Percentiles rank a stretch among this genome's conserved stretches.
phyloP scores from a whole-genome alignment of 1,140 invertebrate genomes.

The Conus ventricosus region DNA sequence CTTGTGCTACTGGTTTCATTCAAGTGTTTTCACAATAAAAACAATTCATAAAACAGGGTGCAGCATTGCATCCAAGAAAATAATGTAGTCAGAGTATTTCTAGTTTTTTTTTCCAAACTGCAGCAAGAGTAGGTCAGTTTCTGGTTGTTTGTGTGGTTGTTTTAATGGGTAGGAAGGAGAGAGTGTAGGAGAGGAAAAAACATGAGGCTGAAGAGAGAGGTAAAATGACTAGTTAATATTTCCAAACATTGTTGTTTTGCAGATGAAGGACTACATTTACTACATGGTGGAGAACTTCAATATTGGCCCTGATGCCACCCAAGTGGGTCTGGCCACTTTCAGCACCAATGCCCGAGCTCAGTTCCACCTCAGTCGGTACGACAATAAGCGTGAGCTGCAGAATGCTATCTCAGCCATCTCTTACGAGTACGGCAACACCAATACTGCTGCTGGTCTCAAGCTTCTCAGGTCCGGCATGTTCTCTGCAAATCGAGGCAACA shows the following conservation, averaged over 20 bases:
- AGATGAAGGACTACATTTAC: constrained; percentile 61
- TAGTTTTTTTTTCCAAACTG: no score
- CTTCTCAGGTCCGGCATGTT: constrained; percentile 58
- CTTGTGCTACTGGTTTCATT: no score
- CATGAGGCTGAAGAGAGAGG: no score
- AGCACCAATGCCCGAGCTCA: constrained; percentile 55
- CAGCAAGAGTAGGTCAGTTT: no score
- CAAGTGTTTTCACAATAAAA: no score
- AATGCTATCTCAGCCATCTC: constrained; percentile 61
- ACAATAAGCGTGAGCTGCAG: constrained; percentile 54
- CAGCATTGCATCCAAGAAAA: no score
- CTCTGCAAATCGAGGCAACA: constrained; percentile 51
- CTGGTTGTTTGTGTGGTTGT: no score
- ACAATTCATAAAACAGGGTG: no score
- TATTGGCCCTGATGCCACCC: constrained; percentile 57
- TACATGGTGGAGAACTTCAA: constrained; percentile 60
- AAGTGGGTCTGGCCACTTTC: constrained; percentile 64
- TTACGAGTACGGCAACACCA: constrained; percentile 67
- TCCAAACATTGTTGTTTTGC: not conserved
- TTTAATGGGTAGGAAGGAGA: no score
- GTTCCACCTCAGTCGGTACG: constrained; percentile 62
- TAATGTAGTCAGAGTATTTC: no score
- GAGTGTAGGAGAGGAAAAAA: no score
- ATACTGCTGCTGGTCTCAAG: constrained; percentile 64
- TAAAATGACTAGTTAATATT: no score